Evolutionary conservation across 2,113 vertebrate species (phyloP).

Genomic region (Gymnogyps californianus): DNA sequence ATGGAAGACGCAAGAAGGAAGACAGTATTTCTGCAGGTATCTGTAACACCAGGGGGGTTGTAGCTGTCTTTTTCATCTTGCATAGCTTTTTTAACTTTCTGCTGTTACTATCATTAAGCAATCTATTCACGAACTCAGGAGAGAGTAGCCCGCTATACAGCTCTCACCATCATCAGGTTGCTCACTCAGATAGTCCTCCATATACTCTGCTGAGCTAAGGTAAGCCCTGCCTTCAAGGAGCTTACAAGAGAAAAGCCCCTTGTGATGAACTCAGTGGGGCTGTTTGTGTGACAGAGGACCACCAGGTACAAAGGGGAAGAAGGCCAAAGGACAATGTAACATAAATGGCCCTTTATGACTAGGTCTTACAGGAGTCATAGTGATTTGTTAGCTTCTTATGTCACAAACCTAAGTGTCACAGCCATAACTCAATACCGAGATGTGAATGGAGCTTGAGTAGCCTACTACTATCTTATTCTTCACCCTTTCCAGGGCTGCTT

Average conservation of each 20-base stretch:
- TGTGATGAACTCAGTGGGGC: background rate
- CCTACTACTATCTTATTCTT: background rate
- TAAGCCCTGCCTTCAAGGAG: background rate
- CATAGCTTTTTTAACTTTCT: background rate
- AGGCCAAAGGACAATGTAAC: background rate
- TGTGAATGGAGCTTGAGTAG: background rate
- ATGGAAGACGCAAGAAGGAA: background rate
- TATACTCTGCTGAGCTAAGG: background rate
- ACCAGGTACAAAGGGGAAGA: background rate
- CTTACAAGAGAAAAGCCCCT: background rate
- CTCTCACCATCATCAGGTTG: background rate
- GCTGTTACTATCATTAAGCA: background rate
- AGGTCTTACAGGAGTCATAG: background rate
- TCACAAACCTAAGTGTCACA: background rate
- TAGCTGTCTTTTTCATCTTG: background rate
- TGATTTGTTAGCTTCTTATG: background rate
- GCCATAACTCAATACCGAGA: background rate
- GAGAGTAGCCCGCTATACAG: background rate
- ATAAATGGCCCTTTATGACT: background rate
- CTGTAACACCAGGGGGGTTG: background rate
- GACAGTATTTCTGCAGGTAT: background rate
- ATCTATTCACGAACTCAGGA: background rate
- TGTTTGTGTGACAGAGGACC: background rate
- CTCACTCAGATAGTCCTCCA: background rate
- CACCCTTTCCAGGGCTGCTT: background rate